phyloP scores from a whole-genome alignment of 2,113 vertebrate species.

The Myiozetetes cayanensis region DNA sequence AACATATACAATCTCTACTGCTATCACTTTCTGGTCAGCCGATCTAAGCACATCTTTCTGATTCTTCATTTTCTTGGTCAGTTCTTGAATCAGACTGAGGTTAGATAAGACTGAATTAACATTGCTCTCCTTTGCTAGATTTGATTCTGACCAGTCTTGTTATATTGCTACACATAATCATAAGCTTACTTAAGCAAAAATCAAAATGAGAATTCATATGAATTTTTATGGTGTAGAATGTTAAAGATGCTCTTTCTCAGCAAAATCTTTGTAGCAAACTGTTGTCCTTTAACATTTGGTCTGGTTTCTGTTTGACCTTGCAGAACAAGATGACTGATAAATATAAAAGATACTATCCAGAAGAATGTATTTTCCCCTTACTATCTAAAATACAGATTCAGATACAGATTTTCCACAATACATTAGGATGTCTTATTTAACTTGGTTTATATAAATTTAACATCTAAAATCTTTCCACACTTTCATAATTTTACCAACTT shows the following conservation, averaged over 20 bases:
- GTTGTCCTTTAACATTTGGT: not conserved
- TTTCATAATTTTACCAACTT: not conserved
- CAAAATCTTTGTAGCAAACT: not conserved
- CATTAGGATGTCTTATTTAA: not conserved
- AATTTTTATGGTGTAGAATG: not conserved
- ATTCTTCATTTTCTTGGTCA: not conserved
- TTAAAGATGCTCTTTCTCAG: not conserved
- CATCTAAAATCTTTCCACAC: not conserved
- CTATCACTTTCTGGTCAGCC: not conserved
- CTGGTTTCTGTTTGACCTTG: not conserved
- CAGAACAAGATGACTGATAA: not conserved
- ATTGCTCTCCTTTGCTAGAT: not conserved
- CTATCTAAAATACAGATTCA: not conserved
- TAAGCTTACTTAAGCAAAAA: not conserved
- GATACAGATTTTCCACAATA: not conserved
- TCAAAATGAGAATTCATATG: not conserved
- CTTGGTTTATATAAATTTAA: not conserved
- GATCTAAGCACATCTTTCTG: not conserved
- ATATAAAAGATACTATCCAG: not conserved
- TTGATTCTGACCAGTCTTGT: not conserved
- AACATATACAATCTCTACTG: not conserved
- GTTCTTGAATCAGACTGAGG: not conserved
- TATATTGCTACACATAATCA: not conserved
- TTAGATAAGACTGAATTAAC: not conserved
- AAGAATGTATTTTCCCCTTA: not conserved